phyloP scores from a whole-genome alignment of 2,797 vertebrate species.

The Falco berigora region DNA sequence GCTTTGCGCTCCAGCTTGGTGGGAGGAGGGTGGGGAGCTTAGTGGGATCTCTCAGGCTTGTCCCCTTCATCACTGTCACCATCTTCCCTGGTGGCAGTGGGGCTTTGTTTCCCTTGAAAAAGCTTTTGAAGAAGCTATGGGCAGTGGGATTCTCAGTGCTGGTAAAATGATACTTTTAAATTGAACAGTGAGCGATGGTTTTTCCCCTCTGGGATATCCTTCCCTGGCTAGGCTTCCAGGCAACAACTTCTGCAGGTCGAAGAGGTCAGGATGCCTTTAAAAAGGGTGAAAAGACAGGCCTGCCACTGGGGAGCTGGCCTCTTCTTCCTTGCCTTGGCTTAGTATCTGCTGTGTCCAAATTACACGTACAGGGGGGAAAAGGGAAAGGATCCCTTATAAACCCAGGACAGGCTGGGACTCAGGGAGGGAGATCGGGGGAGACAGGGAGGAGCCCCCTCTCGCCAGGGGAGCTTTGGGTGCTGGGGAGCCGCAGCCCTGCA shows the following conservation, averaged over 20 bases:
- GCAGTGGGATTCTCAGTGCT: neutral
- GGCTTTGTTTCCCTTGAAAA: neutral
- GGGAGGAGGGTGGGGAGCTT: neutral
- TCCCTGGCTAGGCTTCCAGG: neutral
- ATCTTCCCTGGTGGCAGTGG: rapidly evolving
- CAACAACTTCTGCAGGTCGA: neutral
- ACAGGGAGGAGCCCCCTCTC: neutral
- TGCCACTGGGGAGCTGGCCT: neutral
- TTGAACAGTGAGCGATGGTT: neutral
- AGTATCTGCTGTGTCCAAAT: neutral
- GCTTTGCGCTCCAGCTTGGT: neutral
- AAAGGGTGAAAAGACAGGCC: neutral
- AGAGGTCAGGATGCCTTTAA: neutral
- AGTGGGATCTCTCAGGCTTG: rapidly evolving
- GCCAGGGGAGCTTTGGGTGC: neutral
- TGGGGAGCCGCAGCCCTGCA: neutral
- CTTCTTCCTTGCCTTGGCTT: neutral
- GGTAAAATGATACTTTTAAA: neutral
- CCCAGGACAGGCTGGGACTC: too few species aligned
- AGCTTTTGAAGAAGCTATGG: neutral
- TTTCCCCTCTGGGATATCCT: neutral
- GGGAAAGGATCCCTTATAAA: too few species aligned
- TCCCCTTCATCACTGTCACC: neutral
- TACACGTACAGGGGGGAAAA: rapidly evolving
- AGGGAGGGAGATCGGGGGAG: neutral